Conservation (phyloP, 2,888 invertebrate species). For the Drosophila testacea region DNA sequence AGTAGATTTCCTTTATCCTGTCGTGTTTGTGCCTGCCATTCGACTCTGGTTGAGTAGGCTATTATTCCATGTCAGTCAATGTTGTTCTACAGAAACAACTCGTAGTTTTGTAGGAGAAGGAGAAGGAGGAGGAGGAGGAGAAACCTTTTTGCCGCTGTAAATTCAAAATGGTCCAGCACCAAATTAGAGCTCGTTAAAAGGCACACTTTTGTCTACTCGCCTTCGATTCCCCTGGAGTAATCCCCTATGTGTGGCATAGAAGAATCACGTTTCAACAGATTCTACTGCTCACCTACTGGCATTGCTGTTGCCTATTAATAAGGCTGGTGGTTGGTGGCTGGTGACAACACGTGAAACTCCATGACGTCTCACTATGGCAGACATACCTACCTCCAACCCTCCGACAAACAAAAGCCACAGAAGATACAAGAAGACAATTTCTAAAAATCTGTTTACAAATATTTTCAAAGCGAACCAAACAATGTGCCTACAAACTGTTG, state of each 20-base stretch:
- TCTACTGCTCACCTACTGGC: slow-evolving; percentile 54
- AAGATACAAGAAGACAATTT: slow-evolving; percentile 71
- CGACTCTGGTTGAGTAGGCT: slow-evolving; percentile 59
- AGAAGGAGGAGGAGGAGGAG: slow-evolving; percentile 19
- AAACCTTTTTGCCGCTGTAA: slow-evolving; percentile 52
- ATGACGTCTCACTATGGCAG: slow-evolving; percentile 76
- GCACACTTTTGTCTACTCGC: slow-evolving; percentile 66
- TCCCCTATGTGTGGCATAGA: slow-evolving; percentile 43
- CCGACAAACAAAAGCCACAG: slow-evolving; percentile 52
- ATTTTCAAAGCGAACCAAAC: slow-evolving; percentile 69
- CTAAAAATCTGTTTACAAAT: slow-evolving; percentile 83
- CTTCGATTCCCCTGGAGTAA: slow-evolving; percentile 30
- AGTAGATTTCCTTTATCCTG: slow-evolving; percentile 41
- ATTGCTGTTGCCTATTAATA: slow-evolving; percentile 72
- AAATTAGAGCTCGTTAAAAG: slow-evolving; percentile 80
- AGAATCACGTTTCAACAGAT: slow-evolving; percentile 74
- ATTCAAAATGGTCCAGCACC: slow-evolving; percentile 67
- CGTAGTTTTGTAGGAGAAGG: slow-evolving; percentile 40
- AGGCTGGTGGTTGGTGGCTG: slow-evolving; percentile 80
- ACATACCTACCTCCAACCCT: slow-evolving; percentile 65
- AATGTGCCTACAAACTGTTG: slow-evolving; percentile 44
- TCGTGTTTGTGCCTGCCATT: slow-evolving; percentile 27
- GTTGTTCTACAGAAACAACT: slow-evolving; percentile 58
- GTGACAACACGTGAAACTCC: slow-evolving; percentile 82
- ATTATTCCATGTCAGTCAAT: slow-evolving; percentile 51